phyloP scores from a whole-genome alignment of 2,888 invertebrate species.

The Formica aserva region DNA sequence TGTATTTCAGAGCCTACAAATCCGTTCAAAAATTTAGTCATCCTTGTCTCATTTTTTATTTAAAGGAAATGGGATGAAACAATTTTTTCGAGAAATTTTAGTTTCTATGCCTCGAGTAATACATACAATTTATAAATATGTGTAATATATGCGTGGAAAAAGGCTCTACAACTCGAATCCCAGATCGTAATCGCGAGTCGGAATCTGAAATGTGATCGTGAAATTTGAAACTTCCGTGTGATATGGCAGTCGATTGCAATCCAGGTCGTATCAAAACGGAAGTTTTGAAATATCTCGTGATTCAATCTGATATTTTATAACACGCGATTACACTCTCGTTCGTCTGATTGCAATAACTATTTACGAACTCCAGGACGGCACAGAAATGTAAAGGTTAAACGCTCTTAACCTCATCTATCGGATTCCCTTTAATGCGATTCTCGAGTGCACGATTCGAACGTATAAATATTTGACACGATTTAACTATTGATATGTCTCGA shows the following conservation, averaged over 20 bases:
- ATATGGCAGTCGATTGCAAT: not conserved
- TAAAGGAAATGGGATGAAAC: too few species aligned
- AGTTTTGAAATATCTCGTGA: conserved; percentile 3
- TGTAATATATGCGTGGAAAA: not conserved
- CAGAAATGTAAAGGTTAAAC: not conserved
- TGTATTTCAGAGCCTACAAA: too few species aligned
- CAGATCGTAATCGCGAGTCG: not conserved
- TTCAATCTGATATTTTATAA: conserved; percentile 15
- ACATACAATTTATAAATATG: not conserved
- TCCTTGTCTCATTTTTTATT: too few species aligned
- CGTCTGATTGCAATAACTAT: not conserved
- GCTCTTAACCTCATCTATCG: not conserved
- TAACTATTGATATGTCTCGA: not conserved
- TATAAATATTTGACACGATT: not conserved
- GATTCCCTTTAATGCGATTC: not conserved
- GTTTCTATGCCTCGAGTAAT: too few species aligned
- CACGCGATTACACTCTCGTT: not conserved
- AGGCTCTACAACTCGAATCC: conserved; percentile 10
- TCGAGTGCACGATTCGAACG: not conserved
- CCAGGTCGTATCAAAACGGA: not conserved
- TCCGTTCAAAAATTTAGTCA: too few species aligned
- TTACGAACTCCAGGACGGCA: not conserved
- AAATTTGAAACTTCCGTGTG: conserved; percentile 22
- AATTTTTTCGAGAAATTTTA: too few species aligned
- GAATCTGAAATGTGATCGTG: conserved; percentile 2